Conservation (phyloP, 2,888 invertebrate genomes). For the Thereva nobilitata region DNA sequence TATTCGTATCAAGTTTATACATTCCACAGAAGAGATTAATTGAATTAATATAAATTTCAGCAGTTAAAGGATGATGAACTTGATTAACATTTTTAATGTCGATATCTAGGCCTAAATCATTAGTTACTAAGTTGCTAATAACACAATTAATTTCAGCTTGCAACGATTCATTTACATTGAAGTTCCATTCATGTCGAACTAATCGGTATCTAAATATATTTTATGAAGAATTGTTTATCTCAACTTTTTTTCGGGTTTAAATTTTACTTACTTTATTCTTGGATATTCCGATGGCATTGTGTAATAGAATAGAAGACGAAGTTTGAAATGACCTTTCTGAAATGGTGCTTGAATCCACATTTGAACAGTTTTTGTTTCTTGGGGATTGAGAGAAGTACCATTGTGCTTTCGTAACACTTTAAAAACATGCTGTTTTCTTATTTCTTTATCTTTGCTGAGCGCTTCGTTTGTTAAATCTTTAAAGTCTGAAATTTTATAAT, state of each 20-base stretch:
- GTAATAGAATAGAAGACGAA: conserved; percentile 76
- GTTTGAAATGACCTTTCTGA: conserved; percentile 64
- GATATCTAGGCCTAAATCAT: conserved; percentile 66
- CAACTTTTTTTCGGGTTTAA: background rate
- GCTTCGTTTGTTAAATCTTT: conserved; percentile 56
- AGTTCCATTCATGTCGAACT: conserved; percentile 68
- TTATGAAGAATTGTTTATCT: background rate
- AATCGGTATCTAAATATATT: conserved; percentile 61
- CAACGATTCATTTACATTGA: conserved; percentile 66
- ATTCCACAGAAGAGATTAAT: conserved; percentile 53
- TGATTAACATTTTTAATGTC: conserved; percentile 72
- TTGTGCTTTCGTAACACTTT: conserved; percentile 49
- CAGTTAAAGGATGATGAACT: conserved; percentile 60
- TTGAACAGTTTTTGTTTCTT: conserved; percentile 52
- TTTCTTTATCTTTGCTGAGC: conserved; percentile 57
- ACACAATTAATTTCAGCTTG: conserved; percentile 61
- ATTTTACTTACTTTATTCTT: conserved; percentile 49
- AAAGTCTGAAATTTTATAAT: conserved; percentile 46
- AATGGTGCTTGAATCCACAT: conserved; percentile 75
- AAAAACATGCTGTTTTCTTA: conserved; percentile 55
- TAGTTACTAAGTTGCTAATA: conserved; percentile 61
- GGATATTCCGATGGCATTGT: conserved; percentile 59
- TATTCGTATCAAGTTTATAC: conserved; percentile 49
- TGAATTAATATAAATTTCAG: conserved; percentile 53
- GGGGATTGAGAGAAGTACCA: conserved; percentile 49